A percentile compares a stretch with the other conserved stretches of the same genome.
Conservation (phyloP, 2,797 vertebrate genomes). For the Spheniscus humboldti region DNA sequence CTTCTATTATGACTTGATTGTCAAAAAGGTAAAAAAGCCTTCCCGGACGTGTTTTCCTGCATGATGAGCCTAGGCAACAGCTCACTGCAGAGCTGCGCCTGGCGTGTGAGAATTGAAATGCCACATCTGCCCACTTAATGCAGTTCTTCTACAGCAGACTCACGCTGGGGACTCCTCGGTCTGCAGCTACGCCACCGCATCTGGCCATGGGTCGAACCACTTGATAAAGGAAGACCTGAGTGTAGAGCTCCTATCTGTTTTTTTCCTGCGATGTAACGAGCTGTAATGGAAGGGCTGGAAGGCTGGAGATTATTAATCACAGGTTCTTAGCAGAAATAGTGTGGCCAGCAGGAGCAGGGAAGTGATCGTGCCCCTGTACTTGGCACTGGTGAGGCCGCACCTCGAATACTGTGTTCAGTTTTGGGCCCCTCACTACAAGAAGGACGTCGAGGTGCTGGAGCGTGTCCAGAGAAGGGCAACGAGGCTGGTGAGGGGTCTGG, state of each 20-base stretch:
- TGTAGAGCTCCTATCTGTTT: background rate
- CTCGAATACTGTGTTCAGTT: too few relatives aligned
- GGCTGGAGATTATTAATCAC: background rate
- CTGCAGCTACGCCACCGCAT: background rate
- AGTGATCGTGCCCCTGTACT: too few relatives aligned
- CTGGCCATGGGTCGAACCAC: background rate
- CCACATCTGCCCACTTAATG: background rate
- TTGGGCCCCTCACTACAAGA: too few relatives aligned
- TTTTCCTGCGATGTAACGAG: background rate
- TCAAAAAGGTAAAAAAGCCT: background rate
- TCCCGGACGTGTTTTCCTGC: background rate
- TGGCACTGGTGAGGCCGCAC: too few relatives aligned
- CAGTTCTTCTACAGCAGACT: background rate
- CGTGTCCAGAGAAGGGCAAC: too few relatives aligned
- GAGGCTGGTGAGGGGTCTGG: too few relatives aligned
- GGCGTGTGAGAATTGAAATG: background rate
- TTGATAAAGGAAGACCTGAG: background rate
- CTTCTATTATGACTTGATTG: background rate
- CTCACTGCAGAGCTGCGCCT: background rate
- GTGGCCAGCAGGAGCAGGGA: too few relatives aligned
- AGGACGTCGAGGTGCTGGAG: too few relatives aligned
- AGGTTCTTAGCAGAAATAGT: background rate
- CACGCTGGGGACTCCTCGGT: background rate
- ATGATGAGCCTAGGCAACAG: background rate
- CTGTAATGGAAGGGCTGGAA: background rate